Percentiles rank a stretch among this genome's conserved stretches.
Conservation (phyloP, 2,797 vertebrate genomes). For the Menidia menidia region DNA sequence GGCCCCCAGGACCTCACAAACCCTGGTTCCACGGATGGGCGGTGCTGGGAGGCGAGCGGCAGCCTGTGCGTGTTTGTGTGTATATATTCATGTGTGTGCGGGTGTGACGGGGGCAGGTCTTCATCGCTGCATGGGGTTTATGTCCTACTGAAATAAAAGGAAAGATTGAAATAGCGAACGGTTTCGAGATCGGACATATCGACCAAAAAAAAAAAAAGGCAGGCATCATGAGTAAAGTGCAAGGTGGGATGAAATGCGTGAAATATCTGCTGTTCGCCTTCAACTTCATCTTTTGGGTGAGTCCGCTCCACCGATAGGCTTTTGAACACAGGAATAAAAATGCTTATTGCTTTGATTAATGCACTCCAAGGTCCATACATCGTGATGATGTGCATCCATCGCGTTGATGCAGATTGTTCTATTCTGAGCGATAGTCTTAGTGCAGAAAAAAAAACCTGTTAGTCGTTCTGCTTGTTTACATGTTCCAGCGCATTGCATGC, state of each 20-base stretch:
- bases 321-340: slow-evolving; percentile 7
- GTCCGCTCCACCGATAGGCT: slow-evolving; percentile 51
- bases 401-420: background rate
- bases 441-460: background rate
- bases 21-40: slow-evolving; percentile 51
- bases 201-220: slow-evolving; percentile 19
- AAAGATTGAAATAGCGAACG: slow-evolving; percentile 6
- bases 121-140: slow-evolving; percentile 38
- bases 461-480: slow-evolving; percentile 32
- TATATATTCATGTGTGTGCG: slow-evolving; percentile 56
- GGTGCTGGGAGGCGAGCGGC: slow-evolving; percentile 49
- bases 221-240: slow-evolving; percentile 88
- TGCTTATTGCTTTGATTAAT: background rate
- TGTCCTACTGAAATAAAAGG: slow-evolving; percentile 36
- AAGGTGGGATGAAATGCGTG: slow-evolving; percentile 91
- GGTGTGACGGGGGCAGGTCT: slow-evolving; percentile 50
- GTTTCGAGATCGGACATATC: slow-evolving; percentile 14
- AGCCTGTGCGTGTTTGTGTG: slow-evolving; percentile 44
- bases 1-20: slow-evolving; percentile 2
- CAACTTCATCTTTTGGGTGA: slow-evolving; percentile 98
- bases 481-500: slow-evolving; percentile 3
- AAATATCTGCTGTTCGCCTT: slow-evolving; percentile 95
- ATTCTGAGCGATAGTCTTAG: background rate
- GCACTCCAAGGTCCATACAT: background rate
- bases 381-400: background rate